Base-by-base conservation (phyloP, 2,797 vertebrate species). In the Rhadinocentrus ornatus region DNA sequence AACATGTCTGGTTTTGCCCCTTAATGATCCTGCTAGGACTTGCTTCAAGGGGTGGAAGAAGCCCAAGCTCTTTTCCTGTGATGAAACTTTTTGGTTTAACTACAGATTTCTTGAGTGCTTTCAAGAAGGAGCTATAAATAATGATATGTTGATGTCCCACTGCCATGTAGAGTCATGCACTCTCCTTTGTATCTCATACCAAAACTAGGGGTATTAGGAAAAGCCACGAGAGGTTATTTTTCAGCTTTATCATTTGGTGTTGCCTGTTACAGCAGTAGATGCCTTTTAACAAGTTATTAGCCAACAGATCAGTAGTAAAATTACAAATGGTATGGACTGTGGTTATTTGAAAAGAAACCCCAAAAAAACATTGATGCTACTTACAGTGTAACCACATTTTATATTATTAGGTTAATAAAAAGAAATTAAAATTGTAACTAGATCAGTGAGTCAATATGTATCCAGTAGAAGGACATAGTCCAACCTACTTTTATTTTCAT, bases 21-120 rank as follows among this genome's bases (percentile, higher is more conserved):
- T 77, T 39, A 35, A 62, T 78, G 75, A 55, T 78, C 93, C 62
- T 94, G 94, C 85, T 82, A 50, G 67, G 85, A 94, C 94, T 94
- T 93, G 94, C 85, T 85, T 53, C 50, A 62, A 72, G 77, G 88
- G 73, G 86, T 77, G 76, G 80, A 93, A 83, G 89, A 91, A 85
- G 83, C 81, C 71, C 58, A 32, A 66, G 46, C 85, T 89, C 77
- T 44, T 18, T 44, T 44, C 6, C 72, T 22, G 60, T 90, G 84
- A 84, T 85, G 81, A 86, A 84, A 91, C 72, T 60, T 80, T 32
- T 31, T 53, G 27, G 57, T 73, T 69, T 75, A 71, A 72, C 62
- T 74, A 31, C 66, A 77, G 68, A 65, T 81, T 83, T 85, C 54
- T 77, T 76, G 24, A 59, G 29, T 55, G 37, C 73, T 44, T 78